A percentile compares a stretch with the other conserved stretches of the same genome.
These are phyloP conservation scores for Hesperia comma DNA, from an alignment of 2,888 invertebrate species.

Conservation along the genomic window DNA sequence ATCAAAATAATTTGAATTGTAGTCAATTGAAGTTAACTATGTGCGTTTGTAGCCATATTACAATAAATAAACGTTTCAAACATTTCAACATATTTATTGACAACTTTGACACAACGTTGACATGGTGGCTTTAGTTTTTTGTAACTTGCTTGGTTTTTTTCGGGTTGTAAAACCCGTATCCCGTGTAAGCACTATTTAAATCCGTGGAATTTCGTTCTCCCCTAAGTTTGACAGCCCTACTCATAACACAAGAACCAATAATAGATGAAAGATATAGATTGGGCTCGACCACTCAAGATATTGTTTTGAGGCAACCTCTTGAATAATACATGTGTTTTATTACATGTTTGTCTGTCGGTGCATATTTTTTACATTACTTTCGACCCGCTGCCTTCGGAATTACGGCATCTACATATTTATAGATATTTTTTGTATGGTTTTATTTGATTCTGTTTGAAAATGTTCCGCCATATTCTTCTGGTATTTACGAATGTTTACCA, in stretches of 20 bases:
- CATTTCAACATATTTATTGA: too few relatives aligned
- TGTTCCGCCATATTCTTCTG: not conserved
- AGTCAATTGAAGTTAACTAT: too few relatives aligned
- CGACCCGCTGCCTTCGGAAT: conserved; percentile 41
- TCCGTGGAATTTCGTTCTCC: too few relatives aligned
- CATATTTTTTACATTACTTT: conserved; percentile 74
- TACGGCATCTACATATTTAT: conserved; percentile 69
- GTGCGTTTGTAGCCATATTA: too few relatives aligned
- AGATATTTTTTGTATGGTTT: conserved; percentile 48
- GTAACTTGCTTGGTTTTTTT: too few relatives aligned
- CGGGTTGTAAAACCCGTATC: too few relatives aligned
- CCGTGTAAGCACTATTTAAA: too few relatives aligned
- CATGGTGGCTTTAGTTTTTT: too few relatives aligned
- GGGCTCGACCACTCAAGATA: conserved; percentile 53
- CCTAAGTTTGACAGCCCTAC: too few relatives aligned
- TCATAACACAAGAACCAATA: conserved; percentile 39
- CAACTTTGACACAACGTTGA: too few relatives aligned
- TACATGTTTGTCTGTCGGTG: conserved; percentile 69
- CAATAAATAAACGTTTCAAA: too few relatives aligned
- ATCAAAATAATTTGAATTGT: too few relatives aligned
- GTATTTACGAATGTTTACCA: not conserved
- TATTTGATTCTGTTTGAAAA: conserved; percentile 14
- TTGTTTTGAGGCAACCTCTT: conserved; percentile 68
- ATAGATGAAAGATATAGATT: conserved; percentile 36
- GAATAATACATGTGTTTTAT: conserved; percentile 79